Base-by-base conservation (phyloP, 2,797 vertebrate species). In the Chaetodon trifasciatus region DNA sequence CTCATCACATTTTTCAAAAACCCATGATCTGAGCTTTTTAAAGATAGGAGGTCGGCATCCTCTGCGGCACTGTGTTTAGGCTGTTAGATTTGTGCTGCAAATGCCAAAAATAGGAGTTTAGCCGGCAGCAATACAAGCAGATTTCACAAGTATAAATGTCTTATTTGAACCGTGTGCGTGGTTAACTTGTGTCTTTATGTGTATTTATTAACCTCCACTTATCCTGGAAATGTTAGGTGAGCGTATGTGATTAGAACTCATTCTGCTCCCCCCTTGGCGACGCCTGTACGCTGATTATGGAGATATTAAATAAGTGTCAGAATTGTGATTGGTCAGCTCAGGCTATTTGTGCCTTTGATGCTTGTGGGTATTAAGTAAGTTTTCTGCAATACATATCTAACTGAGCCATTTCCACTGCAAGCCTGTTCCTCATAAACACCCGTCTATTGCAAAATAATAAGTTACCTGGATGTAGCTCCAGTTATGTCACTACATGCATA, bases 1-100 rank as follows among this genome's bases (percentile, higher is more conserved):
- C 84, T 84, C 55, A 77, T 86, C 74, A 72, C 12, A 76, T 89
- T 88, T 90, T 79, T 76, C 40, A 63, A 79, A 88, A 88, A 79
- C 1, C 28, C 72, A 73, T 83, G 72, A 83, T 84, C 82, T 75
- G 70, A 84, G 60, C 47, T 62, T 58, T 87, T 81, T 69, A 16
- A 49, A 86, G 71, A 79, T 47, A 60, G 61, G 49, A 68, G 67
- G 67, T 73, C 49, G 6, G 35, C 39, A 53, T 78, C 62, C 78
- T 76, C 64, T 70, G 49, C 23, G 1, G 40, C 15, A 1, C 63
- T 16, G 66, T 61, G 62, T 83, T 82, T 39, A 56, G 57, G 52
- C 73, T 79, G 49, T 68, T 53, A 46, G 49, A 63, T 2, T 28
- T 62, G 13, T 77, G 70, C 63, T 66, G 67, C 61, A 77, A 75